Percentiles rank a stretch among this genome's conserved stretches.
phyloP scores from a whole-genome alignment of 2,888 invertebrate species.

The Saturnia pavonia region DNA sequence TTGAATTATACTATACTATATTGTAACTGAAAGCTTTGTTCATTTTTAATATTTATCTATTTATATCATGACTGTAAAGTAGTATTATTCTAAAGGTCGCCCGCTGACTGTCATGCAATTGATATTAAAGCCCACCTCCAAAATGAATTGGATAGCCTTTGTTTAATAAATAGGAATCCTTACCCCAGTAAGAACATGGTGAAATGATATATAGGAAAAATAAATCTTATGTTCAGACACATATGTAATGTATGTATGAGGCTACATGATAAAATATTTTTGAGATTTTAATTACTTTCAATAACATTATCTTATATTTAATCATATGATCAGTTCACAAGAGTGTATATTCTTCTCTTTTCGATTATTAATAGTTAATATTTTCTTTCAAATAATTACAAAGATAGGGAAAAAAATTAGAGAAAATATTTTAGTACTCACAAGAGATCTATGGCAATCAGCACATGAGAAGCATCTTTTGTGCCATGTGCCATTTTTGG shows the following conservation, averaged over 20 bases:
- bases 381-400: background rate
- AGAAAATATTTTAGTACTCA: slow-evolving; percentile 52
- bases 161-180: background rate
- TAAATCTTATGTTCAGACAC: background rate
- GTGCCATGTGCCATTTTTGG: slow-evolving; percentile 96
- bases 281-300: background rate
- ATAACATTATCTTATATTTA: background rate
- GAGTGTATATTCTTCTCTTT: background rate
- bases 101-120: too few species aligned
- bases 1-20: too few species aligned
- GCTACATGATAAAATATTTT: too few species aligned
- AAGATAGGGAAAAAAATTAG: background rate
- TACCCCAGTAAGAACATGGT: background rate
- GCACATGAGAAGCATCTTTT: slow-evolving; percentile 96
- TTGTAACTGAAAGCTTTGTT: too few species aligned
- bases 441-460: slow-evolving; percentile 91
- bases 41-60: too few species aligned
- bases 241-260: too few species aligned
- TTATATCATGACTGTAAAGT: too few species aligned
- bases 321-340: background rate
- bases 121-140: too few species aligned
- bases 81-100: too few species aligned
- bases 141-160: too few species aligned
- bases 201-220: too few species aligned
- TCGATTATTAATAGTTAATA: background rate